Conservation (phyloP, 2,113 vertebrate genomes). For the Phylloscopus trochiloides region DNA sequence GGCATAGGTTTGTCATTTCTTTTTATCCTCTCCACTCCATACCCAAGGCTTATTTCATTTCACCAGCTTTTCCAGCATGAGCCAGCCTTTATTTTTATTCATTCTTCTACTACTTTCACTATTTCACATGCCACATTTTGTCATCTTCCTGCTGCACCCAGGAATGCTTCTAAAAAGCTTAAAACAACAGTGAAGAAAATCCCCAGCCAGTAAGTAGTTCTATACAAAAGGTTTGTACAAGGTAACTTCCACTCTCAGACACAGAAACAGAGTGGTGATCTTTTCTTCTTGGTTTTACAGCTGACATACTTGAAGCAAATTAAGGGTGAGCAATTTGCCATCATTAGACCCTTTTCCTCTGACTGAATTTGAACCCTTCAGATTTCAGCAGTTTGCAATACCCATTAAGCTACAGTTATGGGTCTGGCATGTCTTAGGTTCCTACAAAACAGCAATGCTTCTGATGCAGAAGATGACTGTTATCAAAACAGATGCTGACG, state of each 20-base stretch:
- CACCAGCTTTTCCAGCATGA: background rate
- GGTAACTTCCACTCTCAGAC: background rate
- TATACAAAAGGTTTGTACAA: background rate
- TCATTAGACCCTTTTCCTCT: background rate
- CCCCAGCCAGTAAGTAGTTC: background rate
- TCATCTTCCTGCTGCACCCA: background rate
- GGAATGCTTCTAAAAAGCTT: background rate
- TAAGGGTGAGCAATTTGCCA: background rate
- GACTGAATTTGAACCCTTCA: background rate
- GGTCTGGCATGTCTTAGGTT: background rate
- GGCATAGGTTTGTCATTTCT: background rate
- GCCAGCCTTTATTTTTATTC: background rate
- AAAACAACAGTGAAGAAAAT: background rate
- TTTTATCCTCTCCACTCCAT: background rate
- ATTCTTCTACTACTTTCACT: background rate
- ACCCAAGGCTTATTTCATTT: background rate
- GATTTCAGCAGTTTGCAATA: background rate
- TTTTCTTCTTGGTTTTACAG: background rate
- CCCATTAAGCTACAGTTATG: background rate
- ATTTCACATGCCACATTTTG: background rate
- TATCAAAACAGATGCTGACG: conserved; percentile 2
- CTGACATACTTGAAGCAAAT: background rate
- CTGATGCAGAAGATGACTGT: background rate
- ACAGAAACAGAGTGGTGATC: background rate
- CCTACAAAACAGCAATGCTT: background rate